phyloP scores from a whole-genome alignment of 2,797 vertebrate genomes.

The Galagoides demidoff region DNA sequence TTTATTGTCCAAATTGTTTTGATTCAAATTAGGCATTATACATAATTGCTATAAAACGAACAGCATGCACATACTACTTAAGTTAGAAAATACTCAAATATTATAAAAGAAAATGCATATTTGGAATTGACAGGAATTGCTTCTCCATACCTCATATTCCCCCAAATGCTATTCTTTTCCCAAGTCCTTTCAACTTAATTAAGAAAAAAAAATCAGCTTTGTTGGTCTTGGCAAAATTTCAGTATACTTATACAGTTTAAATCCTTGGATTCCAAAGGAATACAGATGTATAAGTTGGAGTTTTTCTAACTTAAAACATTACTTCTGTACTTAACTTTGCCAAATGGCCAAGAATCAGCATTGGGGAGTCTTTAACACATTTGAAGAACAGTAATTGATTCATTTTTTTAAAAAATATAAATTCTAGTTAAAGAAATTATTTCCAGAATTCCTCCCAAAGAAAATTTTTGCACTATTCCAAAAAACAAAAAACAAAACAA shows the following conservation, averaged over 20 bases:
- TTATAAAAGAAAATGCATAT: background rate
- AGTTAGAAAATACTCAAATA: background rate
- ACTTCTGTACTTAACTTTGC: conserved; percentile 39
- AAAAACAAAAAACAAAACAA: background rate
- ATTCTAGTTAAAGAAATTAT: conserved; percentile 1
- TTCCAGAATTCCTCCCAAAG: background rate
- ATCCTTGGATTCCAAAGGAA: conserved; percentile 41
- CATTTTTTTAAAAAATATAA: conserved; percentile 51
- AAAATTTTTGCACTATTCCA: background rate
- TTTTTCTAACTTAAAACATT: conserved; percentile 38
- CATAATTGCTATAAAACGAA: background rate
- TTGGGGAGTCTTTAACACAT: background rate
- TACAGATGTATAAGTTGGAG: background rate
- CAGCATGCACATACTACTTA: background rate
- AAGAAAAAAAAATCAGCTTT: conserved; percentile 11
- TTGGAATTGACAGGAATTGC: conserved; percentile 23
- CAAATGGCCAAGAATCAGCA: background rate
- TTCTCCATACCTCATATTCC: background rate
- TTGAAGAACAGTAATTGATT: background rate
- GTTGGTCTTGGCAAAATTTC: conserved; percentile 5
- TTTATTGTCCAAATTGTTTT: background rate
- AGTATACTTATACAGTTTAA: background rate
- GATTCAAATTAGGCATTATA: background rate
- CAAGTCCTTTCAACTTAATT: background rate
- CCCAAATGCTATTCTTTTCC: background rate